Evolutionary conservation across 2,113 vertebrate genomes (phyloP), one percentile per base, ranked within the genome.

Genomic region (Ptilonorhynchus violaceus): DNA sequence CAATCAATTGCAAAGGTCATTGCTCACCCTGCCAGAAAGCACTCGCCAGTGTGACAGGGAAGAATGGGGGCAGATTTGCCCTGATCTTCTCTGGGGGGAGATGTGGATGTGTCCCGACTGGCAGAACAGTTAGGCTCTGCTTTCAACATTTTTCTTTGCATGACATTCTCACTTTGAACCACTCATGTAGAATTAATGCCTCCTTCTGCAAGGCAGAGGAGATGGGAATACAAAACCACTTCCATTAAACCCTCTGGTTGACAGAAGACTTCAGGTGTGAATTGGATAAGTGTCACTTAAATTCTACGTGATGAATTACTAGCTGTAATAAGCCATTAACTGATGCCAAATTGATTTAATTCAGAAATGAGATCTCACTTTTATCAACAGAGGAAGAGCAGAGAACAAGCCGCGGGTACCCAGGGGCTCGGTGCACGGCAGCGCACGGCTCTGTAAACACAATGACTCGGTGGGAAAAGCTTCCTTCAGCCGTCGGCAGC

Each of bases 1-100:
- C 83, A 67, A 68, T 94, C 96, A 92, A 85, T 82, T 82, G 93
- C 83, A 95, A 74, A 94, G 73, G 88, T 93, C 85, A 56, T 80
- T 74, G 75, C 83, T 83, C 79, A 86, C 63, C 47, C 33, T 1
- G 23, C 74, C 46, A 67, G 85, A 88, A 94, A 94, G 82, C 59
- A 59, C 74, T 63, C 3, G 0, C 59, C 47, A 23, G 47, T 24
- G 68, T 68, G 91, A 73, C 49, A 66, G 72, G 86, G 73, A 68
- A 93, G 85, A 86, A 93, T 3, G 58, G 72, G 88, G 60, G 18
- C 73, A 89, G 47, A 63, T 87, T 50, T 89, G 49, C 60, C 49
- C 60, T 27, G 0, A 5, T 74, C 72, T 62, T 73, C 12, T 1
- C 72, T 18, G 42, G 6, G 17, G n/a, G 28, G 11, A 68, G 28